Conservation (phyloP, 2,113 vertebrate species). For the Paracanthobrama guichenoti region DNA sequence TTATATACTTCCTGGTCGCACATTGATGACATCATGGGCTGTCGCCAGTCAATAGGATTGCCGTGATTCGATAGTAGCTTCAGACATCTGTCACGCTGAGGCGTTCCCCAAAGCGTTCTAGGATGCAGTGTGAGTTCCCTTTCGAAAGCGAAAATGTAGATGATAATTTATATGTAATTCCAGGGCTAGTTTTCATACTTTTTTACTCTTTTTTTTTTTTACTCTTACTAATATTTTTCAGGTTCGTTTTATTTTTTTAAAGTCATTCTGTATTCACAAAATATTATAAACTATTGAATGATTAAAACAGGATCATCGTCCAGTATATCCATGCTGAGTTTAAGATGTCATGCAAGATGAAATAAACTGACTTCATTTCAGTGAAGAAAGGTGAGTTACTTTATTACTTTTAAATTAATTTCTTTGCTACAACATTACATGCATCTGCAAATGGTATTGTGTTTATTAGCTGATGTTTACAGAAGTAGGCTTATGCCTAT, state of each 20-base stretch:
- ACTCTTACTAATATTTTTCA: background rate
- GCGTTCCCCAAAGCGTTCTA: too few relatives aligned
- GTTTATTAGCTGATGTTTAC: background rate
- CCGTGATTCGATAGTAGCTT: too few relatives aligned
- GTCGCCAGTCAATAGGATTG: too few relatives aligned
- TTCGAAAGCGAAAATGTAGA: background rate
- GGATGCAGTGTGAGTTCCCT: too few relatives aligned
- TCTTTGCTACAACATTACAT: background rate
- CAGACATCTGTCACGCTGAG: too few relatives aligned
- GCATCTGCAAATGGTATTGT: background rate
- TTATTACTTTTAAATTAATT: background rate
- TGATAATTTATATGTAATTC: background rate
- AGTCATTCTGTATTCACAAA: background rate
- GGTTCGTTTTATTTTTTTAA: background rate
- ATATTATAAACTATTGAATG: background rate
- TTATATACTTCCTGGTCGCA: too few relatives aligned
- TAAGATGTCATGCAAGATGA: background rate
- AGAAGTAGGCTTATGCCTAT: too few relatives aligned
- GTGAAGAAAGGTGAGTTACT: background rate
- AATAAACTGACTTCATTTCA: background rate
- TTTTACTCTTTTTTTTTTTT: constrained; percentile 1
- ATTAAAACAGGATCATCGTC: background rate
- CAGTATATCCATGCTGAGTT: background rate
- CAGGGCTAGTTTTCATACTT: background rate
- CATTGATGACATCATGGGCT: too few relatives aligned